Conservation (phyloP, 2,888 invertebrate genomes). For the Griposia aprilina region DNA sequence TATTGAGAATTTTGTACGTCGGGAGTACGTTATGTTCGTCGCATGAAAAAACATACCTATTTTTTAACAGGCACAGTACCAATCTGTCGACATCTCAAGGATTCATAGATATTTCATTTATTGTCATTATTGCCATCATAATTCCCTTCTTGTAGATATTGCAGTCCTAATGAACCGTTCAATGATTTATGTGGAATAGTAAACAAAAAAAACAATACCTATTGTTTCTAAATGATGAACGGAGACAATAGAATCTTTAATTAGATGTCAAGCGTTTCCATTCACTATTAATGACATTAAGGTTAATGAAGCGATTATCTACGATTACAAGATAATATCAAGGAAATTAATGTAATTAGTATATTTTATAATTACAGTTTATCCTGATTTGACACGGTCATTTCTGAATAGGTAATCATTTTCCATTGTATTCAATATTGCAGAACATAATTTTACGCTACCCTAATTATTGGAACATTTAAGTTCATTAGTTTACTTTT, state of each 20-base stretch:
- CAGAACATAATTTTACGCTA: conserved; percentile 7
- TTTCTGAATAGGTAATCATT: conserved; percentile 10
- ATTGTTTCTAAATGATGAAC: conserved; percentile 39
- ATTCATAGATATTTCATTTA: conserved; percentile 8
- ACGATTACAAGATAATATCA: conserved; percentile 12
- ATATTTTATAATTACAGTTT: conserved; percentile 17
- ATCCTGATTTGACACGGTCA: conserved; percentile 28
- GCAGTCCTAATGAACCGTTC: conserved; percentile 31
- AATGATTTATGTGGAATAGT: conserved; percentile 34
- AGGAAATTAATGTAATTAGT: conserved; percentile 35
- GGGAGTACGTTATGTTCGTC: background rate
- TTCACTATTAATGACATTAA: conserved; percentile 36
- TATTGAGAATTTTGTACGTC: background rate
- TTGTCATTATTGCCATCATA: conserved; percentile 1
- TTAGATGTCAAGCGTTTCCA: conserved; percentile 27
- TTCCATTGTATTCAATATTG: conserved; percentile 37
- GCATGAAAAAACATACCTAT: background rate
- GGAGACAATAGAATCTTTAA: conserved; percentile 38
- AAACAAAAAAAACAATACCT: conserved; percentile 7
- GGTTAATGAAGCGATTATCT: conserved; percentile 52
- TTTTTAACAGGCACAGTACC: background rate
- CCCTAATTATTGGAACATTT: background rate
- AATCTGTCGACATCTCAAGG: conserved; percentile 16
- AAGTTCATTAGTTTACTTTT: background rate
- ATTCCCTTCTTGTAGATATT: conserved; percentile 16